Evolutionary conservation across 2,888 invertebrate genomes (phyloP).

Genomic region (Drosophila barbarae): DNA sequence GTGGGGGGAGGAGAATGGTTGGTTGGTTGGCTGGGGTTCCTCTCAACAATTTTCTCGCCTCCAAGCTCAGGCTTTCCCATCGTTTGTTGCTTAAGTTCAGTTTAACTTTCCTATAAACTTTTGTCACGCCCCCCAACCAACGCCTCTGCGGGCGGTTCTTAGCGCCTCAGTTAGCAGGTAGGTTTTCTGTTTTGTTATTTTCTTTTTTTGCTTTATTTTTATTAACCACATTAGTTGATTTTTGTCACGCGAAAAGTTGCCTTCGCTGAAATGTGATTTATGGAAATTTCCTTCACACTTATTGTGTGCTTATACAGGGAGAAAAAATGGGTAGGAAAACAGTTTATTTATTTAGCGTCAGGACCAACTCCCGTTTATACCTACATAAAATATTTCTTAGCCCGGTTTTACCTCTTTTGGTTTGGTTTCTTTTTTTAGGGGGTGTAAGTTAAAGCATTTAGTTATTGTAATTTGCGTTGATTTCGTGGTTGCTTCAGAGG

Average conservation of each 20-base stretch:
- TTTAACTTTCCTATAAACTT: slow-evolving; percentile 72
- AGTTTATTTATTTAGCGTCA: slow-evolving; percentile 66
- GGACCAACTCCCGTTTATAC: slow-evolving; percentile 19
- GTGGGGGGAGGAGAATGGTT: slow-evolving; percentile 11
- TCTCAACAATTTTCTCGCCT: slow-evolving; percentile 26
- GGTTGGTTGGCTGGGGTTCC: slow-evolving; percentile 5
- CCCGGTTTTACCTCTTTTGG: slow-evolving; percentile 2
- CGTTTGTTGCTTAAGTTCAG: slow-evolving; percentile 68
- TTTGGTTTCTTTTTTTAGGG: slow-evolving; percentile 26
- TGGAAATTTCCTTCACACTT: slow-evolving; percentile 65
- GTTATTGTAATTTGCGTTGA: slow-evolving; percentile 63
- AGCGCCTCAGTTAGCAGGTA: slow-evolving; percentile 44
- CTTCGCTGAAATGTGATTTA: slow-evolving; percentile 63
- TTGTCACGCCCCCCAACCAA: slow-evolving; percentile 42
- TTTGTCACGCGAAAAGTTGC: slow-evolving; percentile 73
- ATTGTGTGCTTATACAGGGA: slow-evolving; percentile 11
- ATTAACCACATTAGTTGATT: slow-evolving; percentile 75
- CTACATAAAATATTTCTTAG: slow-evolving; percentile 17
- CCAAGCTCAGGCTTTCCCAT: slow-evolving; percentile 31
- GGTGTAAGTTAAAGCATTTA: slow-evolving; percentile 48
- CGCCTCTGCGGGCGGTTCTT: slow-evolving; percentile 41
- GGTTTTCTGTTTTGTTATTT: slow-evolving; percentile 22
- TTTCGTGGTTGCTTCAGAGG: slow-evolving; percentile 10
- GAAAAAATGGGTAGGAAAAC: slow-evolving; percentile 11
- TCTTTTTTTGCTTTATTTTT: slow-evolving; percentile 47